Evolutionary conservation across 2,888 invertebrate genomes (phyloP).

Genomic region (Hermodice carunculata): DNA sequence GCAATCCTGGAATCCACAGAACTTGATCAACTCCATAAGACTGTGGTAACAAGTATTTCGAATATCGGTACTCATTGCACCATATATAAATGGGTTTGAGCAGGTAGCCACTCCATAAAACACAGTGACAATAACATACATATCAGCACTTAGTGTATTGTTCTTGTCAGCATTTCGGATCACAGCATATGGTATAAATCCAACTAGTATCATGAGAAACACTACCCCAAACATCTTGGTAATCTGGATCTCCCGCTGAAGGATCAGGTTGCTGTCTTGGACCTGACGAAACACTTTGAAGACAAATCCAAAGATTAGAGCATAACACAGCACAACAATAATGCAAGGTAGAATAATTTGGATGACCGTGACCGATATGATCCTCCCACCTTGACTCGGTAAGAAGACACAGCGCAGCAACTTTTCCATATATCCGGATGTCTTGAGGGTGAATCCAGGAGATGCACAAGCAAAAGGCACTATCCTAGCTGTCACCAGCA

Average conservation of each 20-base stretch:
- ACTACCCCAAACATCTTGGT: slow-evolving; percentile 69
- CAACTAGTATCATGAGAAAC: slow-evolving; percentile 64
- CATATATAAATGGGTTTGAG: slow-evolving; percentile 65
- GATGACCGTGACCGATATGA: slow-evolving; percentile 58
- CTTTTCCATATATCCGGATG: slow-evolving; percentile 62
- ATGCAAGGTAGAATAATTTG: slow-evolving; percentile 66
- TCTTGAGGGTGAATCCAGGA: slow-evolving; percentile 58
- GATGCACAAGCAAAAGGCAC: slow-evolving; percentile 60
- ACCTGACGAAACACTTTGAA: slow-evolving; percentile 57
- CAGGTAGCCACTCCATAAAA: slow-evolving; percentile 66
- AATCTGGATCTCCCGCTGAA: slow-evolving; percentile 65
- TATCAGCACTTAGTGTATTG: slow-evolving; percentile 56
- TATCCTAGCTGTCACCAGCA: slow-evolving; percentile 61
- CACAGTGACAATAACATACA: slow-evolving; percentile 65
- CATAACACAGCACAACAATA: slow-evolving; percentile 63
- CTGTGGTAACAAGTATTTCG: slow-evolving; percentile 48
- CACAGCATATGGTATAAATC: slow-evolving; percentile 65
- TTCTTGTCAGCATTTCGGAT: slow-evolving; percentile 63
- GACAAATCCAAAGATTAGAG: slow-evolving; percentile 64
- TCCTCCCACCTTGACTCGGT: slow-evolving; percentile 58
- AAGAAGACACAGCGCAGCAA: slow-evolving; percentile 59
- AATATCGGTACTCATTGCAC: slow-evolving; percentile 65
- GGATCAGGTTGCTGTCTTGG: slow-evolving; percentile 55
- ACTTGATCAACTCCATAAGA: background rate
- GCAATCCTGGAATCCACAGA: background rate